These are phyloP conservation scores for Ernsta delagoae DNA, from an alignment of 2,888 invertebrate species.

Conservation along the genomic window DNA sequence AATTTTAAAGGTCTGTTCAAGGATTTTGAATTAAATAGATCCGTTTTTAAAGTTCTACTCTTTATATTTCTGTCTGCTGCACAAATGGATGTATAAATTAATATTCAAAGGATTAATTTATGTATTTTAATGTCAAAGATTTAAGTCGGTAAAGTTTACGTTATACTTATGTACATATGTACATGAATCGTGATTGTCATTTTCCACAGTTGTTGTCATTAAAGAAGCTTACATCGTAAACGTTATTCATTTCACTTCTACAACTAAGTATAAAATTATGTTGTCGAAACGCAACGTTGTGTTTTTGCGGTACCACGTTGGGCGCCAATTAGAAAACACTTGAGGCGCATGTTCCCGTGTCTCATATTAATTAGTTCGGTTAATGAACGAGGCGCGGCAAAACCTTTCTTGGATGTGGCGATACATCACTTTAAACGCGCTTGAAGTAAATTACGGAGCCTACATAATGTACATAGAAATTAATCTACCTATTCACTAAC, in stretches of 20 bases:
- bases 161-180: neutral
- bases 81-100: neutral
- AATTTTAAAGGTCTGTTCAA: neutral
- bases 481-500: neutral
- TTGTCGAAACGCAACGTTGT: constrained; percentile 11
- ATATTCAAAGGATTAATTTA: neutral
- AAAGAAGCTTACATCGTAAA: neutral
- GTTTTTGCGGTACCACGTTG: constrained; percentile 43
- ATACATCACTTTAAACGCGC: constrained; percentile 22
- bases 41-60: neutral
- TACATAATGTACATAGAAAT: neutral
- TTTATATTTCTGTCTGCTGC: neutral
- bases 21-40: neutral
- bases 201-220: too few relatives aligned
- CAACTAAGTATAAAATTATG: constrained; percentile 1
- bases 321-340: constrained; percentile 45
- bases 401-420: constrained; percentile 23
- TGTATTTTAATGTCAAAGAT: neutral
- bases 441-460: constrained; percentile 15
- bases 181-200: too few relatives aligned
- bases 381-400: constrained; percentile 30
- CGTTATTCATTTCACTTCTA: neutral
- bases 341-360: constrained; percentile 22
- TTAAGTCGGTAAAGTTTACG: neutral
- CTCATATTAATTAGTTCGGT: constrained; percentile 33